These are phyloP conservation scores for Operophtera brumata DNA, from an alignment of 2,888 invertebrate genomes.

Conservation along the genomic window DNA sequence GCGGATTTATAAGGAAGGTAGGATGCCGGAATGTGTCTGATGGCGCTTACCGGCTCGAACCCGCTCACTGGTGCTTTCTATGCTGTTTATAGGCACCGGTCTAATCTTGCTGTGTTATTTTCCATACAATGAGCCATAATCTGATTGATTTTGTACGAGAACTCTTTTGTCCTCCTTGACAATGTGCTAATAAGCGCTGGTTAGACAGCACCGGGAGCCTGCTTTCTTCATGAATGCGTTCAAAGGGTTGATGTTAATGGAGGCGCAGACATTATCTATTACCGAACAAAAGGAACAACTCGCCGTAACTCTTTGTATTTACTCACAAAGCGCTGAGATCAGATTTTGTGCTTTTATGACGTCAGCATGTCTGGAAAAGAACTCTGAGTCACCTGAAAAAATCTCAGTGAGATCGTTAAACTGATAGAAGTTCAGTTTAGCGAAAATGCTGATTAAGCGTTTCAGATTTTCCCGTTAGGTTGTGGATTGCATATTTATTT, in stretches of 20 bases:
- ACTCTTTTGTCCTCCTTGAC: neutral
- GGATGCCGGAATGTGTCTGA: no score
- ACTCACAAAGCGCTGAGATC: slow-evolving; percentile 31
- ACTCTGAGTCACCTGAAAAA: slow-evolving; percentile 4
- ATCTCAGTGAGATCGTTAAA: neutral
- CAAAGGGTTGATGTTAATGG: slow-evolving; percentile 42
- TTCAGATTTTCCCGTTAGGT: neutral
- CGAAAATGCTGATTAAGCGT: neutral
- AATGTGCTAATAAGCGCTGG: neutral
- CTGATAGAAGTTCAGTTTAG: neutral
- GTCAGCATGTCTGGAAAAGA: slow-evolving; percentile 12
- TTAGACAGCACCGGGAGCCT: neutral
- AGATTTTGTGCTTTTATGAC: slow-evolving; percentile 25
- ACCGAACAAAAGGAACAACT: slow-evolving; percentile 38
- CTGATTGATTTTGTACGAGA: no score
- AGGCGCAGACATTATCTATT: slow-evolving; percentile 42
- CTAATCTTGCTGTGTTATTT: neutral
- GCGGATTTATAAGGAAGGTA: neutral
- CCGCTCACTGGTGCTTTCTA: neutral
- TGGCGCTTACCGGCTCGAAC: neutral
- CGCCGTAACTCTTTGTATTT: slow-evolving; percentile 38
- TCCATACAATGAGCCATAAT: no score
- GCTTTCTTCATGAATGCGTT: slow-evolving; percentile 11
- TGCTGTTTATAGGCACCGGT: neutral
- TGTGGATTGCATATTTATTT: neutral